Evolutionary conservation across 23 tunicate species (phyloP), one percentile per base, ranked within the genome.

Genomic region (Halocynthia roretzi): DNA sequence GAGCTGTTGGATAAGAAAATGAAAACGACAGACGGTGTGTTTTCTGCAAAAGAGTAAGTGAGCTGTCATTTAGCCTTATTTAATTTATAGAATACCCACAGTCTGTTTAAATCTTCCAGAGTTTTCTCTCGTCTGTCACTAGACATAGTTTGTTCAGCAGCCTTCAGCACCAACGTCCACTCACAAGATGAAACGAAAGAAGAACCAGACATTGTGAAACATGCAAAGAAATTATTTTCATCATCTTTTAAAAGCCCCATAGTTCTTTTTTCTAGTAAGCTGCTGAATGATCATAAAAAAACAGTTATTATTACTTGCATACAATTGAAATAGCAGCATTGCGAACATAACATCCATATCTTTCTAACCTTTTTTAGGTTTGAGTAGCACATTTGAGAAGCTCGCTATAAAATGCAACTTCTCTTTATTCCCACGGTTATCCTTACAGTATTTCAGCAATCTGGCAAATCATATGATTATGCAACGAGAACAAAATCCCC

Each of bases 61-160:
- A 53, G 8, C 20, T 67, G 20, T n/a, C 15, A 31, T 31, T 31
- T 31, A 31, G 44, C 1, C 44, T 31, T 31, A 31, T 31, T 31
- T 0, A 31, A 31, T 31, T 31, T 31, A 31, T 31, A 31, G 44
- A 31, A 31, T 31, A 31, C 44, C 44, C 44, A 31, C 44, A 31
- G 44, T 31, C 44, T 31, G 44, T 31, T 31, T 31, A 31, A 31
- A 31, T 31, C 44, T 31, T 31, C 4, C 44, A 88, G 89, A n/a
- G 67, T 65, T 6, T 90, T 90, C 72, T 80, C 82, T 7, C 61
- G 78, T 5, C 68, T 85, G 8, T 77, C 97, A 44, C 52, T 91
- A 6, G 97, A 91, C 68, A 75, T 91, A 14, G 84, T 85, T 10
- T 85, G 83, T 19, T 86, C 97, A 12, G 86, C 97, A 6, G 97